These are phyloP conservation scores for Tachystola acroxantha DNA, from an alignment of 2,888 invertebrate species.

Conservation along the genomic window DNA sequence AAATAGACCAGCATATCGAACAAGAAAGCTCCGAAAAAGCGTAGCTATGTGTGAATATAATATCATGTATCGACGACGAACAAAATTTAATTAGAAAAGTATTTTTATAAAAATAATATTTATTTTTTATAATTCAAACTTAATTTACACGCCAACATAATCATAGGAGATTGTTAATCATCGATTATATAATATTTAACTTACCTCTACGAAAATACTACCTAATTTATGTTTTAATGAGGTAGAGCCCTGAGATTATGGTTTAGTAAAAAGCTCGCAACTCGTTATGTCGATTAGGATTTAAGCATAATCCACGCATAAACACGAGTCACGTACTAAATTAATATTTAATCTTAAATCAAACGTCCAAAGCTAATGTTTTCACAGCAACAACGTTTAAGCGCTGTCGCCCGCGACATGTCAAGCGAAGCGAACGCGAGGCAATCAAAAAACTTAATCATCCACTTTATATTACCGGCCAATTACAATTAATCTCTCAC, in stretches of 20 bases:
- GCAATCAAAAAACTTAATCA: constrained; percentile 60
- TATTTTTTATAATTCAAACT: too few species aligned
- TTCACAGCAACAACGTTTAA: constrained; percentile 1
- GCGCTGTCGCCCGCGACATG: constrained; percentile 4
- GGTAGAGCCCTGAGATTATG: constrained; percentile 4
- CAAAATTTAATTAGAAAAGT: too few species aligned
- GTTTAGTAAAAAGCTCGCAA: constrained; percentile 12
- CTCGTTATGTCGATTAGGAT: constrained; percentile 12
- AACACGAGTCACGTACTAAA: constrained; percentile 7
- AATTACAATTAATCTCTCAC: constrained; percentile 70
- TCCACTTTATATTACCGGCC: constrained; percentile 52
- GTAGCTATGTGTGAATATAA: too few species aligned
- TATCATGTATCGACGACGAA: too few species aligned
- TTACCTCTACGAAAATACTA: too few species aligned
- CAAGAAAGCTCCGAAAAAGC: too few species aligned
- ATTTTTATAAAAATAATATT: too few species aligned
- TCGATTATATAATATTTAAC: too few species aligned
- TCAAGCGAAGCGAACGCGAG: constrained; percentile 18
- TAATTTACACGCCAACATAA: background rate
- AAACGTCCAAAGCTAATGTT: constrained; percentile 5
- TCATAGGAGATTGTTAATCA: background rate
- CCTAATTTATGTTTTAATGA: constrained; percentile 5
- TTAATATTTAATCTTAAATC: constrained; percentile 7
- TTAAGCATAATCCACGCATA: constrained; percentile 17
- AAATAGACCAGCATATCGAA: too few species aligned